Base-by-base conservation (phyloP, 1,140 invertebrate species). In the Gonatopus flavifemur region DNA sequence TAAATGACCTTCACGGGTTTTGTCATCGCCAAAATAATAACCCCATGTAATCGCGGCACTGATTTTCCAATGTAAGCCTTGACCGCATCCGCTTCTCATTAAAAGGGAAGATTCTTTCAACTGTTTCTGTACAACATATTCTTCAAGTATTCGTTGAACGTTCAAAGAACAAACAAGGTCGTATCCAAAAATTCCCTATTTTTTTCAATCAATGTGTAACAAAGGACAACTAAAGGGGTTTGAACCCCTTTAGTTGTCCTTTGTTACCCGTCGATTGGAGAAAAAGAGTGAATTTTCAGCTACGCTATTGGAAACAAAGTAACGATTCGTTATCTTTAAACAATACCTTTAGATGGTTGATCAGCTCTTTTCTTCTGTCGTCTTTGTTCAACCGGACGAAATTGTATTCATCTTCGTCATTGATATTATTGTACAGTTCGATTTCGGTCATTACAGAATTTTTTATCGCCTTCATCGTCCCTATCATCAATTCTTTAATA, bases 351-450 rank as follows among this genome's bases (percentile, higher is more conserved):
- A n/a, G n/a, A n/a, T n/a, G n/a, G n/a, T n/a, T n/a, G n/a, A n/a
- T n/a, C n/a, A n/a, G n/a, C 41, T 81, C 82, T 19, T 78, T 69
- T 38, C 82, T 78, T 38, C 86, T 79, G 49, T 88, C 85, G 9
- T 70, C 55, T 65, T 89, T 89, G 1, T 82, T 84, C 2, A 86
- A 84, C 57, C 85, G 81, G 33, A 89, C 84, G 1, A 85, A 83
- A 56, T 91, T 86, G 84, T 89, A 92, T 69, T 92, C n/a, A n/a
- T n/a, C 88, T 68, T 91, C 89, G 40, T 90, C 86, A 0, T 86
- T 89, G 12, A 90, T 83, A 66, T 85, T 83, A 18, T 82, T 79
- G n/a, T 85, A 84, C 32, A 87, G 76, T 25, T 87, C 82, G 28
- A 84, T 80, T 68, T 91, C 88, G 30, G 83, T 82, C 19, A 80